Evolutionary conservation across 2,888 invertebrate genomes (phyloP).

Genomic region (Phlogophora meticulosa): DNA sequence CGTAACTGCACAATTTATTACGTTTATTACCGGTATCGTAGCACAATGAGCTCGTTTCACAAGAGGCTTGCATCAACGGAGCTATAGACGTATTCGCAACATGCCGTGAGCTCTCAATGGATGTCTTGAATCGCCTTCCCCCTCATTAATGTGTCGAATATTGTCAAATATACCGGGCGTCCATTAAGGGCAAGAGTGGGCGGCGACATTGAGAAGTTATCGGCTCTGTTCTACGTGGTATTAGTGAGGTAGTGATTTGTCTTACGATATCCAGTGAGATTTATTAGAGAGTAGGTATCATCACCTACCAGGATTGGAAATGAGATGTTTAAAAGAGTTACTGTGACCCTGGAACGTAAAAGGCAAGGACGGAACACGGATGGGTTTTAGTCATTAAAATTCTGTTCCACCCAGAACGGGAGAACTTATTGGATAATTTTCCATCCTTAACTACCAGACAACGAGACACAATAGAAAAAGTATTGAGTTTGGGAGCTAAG

Average conservation of each 20-base stretch:
- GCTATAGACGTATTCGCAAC: slow-evolving; percentile 61
- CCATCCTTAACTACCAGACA: too few species aligned
- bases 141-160: slow-evolving; percentile 86
- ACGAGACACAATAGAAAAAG: too few species aligned
- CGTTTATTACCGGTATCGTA: slow-evolving; percentile 35
- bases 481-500: too few species aligned
- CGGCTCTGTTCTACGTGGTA: slow-evolving; percentile 62
- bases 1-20: slow-evolving; percentile 39
- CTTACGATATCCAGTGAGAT: too few species aligned
- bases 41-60: slow-evolving; percentile 58
- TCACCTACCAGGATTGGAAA: too few species aligned
- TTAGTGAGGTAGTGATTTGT: slow-evolving; percentile 56
- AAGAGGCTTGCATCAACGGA: slow-evolving; percentile 57
- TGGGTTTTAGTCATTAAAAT: too few species aligned
- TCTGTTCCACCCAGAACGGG: too few species aligned
- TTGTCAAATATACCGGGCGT: slow-evolving; percentile 83
- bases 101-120: slow-evolving; percentile 57
- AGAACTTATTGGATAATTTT: too few species aligned
- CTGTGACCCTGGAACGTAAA: too few species aligned
- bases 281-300: too few species aligned
- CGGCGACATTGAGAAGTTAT: slow-evolving; percentile 78
- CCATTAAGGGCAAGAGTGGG: slow-evolving; percentile 83
- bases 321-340: too few species aligned
- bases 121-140: slow-evolving; percentile 70
- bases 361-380: too few species aligned